Evolutionary conservation across 2,888 invertebrate species (phyloP).

Genomic region (Drosophila cognata): DNA sequence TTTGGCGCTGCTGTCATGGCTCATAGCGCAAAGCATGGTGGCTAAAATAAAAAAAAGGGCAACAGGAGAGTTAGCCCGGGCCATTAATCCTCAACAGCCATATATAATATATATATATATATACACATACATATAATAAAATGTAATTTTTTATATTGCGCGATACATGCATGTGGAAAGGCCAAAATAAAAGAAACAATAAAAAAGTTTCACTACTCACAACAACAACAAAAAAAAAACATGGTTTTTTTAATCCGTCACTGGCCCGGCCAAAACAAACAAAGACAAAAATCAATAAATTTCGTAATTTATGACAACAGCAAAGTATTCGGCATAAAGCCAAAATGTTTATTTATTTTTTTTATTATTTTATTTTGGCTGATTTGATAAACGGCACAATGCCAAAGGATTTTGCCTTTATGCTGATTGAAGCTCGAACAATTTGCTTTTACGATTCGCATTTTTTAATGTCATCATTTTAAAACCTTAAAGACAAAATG

Average conservation of each 20-base stretch:
- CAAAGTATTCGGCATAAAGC: slow-evolving; percentile 15
- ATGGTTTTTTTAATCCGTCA: slow-evolving; percentile 17
- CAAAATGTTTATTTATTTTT: slow-evolving; percentile 28
- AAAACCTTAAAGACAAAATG: neutral
- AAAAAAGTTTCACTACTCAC: neutral
- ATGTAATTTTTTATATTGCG: slow-evolving; percentile 39
- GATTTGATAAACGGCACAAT: slow-evolving; percentile 11
- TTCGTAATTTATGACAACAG: slow-evolving; percentile 57
- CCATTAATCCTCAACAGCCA: slow-evolving; percentile 61
- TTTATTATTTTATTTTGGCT: neutral
- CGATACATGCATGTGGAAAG: neutral
- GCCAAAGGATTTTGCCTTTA: neutral
- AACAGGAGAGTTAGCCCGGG: slow-evolving; percentile 13
- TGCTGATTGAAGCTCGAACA: neutral
- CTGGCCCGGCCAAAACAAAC: slow-evolving; percentile 70
- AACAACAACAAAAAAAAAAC: slow-evolving; percentile 5
- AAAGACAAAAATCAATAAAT: slow-evolving; percentile 70
- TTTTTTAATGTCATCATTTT: neutral
- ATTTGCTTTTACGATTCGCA: neutral
- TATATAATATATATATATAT: slow-evolving; percentile 21
- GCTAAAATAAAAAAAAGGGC: slow-evolving; percentile 1
- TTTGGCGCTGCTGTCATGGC: slow-evolving; percentile 10
- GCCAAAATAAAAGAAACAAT: neutral
- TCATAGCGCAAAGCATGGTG: slow-evolving; percentile 24
- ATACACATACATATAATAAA: slow-evolving; percentile 1